Base-by-base conservation (phyloP, 2,888 invertebrate species). In the Patella depressa region DNA sequence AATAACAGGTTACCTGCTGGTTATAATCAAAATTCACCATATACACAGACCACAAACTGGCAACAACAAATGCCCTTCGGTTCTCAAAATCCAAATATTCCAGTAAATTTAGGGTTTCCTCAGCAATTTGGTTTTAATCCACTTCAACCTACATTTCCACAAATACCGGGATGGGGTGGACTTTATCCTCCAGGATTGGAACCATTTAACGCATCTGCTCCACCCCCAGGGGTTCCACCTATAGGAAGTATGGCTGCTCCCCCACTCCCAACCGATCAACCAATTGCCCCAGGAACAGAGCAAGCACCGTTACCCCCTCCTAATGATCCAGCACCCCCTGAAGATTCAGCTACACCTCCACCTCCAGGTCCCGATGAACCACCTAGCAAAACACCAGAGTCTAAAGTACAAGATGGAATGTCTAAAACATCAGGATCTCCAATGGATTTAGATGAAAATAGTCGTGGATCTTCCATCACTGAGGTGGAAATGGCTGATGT, bases 261-360 rank as follows among this genome's bases (percentile, higher is more conserved):
- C 14, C 73, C 78, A n/a, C 74, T 76, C 53, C 65, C 73, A 54
- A 71, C 80, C 70, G 81, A 80, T 14, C 80, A 81, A 2, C 73
- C 81, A 34, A 76, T 81, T 75, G 80, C 82, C 7, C 53, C 83
- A 76, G 65, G 53, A n/a, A 76, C 45, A 4, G 79, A 79, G 29
- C 78, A 81, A 11, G 78, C 79, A n/a, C 72, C 80, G 1, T 79
- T 82, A 24, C 84, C 82, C 2, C 75, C 71, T 59, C 76, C 75
- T n/a, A 65, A 73, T 29, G 77, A 77, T 9, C 77, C 75, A 14
- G 72, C 73, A 17, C 70, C 75, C 17, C n/a, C 73, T 7, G 75
- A 57, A n/a, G 73, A 70, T 29, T 73, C 70, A 19, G 55, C 76
- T 55, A 65, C 76, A 17, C 71, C 75, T 17, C 74, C 78, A 2